A percentile compares a stretch with the other conserved stretches of the same genome.
Evolutionary conservation across 2,888 invertebrate genomes (phyloP).

Genomic region (Hylaea fasciaria): DNA sequence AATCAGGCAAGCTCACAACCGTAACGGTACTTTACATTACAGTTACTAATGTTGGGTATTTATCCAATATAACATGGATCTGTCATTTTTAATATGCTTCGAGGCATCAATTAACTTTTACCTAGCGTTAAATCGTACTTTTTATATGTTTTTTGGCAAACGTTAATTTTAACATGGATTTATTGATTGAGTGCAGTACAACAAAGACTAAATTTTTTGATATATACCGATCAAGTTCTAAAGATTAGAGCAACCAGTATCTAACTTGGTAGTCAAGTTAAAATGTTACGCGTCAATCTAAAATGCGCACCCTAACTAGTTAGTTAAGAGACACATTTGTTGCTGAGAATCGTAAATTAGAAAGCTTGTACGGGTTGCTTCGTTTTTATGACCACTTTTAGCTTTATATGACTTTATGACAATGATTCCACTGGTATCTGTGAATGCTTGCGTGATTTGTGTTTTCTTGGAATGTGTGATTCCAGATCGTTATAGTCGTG

Average conservation of each 20-base stretch:
- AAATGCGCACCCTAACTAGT: constrained; percentile 28
- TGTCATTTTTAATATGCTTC: no score
- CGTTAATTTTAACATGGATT: no score
- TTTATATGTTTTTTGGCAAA: no score
- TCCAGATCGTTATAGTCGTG: constrained; percentile 16
- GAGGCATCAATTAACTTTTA: no score
- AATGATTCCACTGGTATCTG: constrained; percentile 28
- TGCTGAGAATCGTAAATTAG: constrained; percentile 49
- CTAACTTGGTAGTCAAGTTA: not conserved
- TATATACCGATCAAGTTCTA: no score
- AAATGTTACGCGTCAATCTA: constrained; percentile 6
- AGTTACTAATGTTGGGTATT: no score
- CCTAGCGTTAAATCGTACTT: no score
- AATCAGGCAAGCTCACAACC: not conserved
- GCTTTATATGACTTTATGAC: constrained; percentile 40
- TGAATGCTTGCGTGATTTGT: constrained; percentile 27
- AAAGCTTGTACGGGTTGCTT: constrained; percentile 45
- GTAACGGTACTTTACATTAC: no score
- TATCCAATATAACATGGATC: no score
- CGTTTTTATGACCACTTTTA: constrained; percentile 36
- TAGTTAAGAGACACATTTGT: constrained; percentile 46
- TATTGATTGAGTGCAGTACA: no score
- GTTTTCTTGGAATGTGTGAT: constrained; percentile 31
- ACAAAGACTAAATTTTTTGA: no score
- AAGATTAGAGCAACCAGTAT: no score